Evolutionary conservation across 2,797 vertebrate genomes (phyloP), one percentile per base, ranked within the genome.

Genomic region (Catamblyrhynchus diadema): DNA sequence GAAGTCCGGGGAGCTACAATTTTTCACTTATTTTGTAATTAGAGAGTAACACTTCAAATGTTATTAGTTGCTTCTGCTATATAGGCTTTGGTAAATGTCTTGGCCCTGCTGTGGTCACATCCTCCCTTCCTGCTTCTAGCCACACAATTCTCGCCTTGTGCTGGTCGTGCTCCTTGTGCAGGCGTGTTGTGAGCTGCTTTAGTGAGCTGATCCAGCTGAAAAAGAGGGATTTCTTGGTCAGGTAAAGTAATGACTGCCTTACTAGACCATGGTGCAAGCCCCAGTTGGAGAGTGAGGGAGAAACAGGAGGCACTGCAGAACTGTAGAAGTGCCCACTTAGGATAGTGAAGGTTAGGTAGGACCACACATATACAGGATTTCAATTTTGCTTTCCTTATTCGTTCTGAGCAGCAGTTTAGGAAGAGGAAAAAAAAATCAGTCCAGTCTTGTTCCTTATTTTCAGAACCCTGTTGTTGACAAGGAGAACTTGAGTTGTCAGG

Each of bases 1-100:
- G 23, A 81, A 48, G 37, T 78, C 62, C 62, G 17, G 13, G 39
- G 42, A 87, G 54, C 69, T 87, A 3, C 72, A 16, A 22, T 86
- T 92, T 91, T 78, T 77, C 56, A 20, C 53, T 82, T 41, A 44
- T 30, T 82, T 87, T 93, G n/a, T 91, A 88, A 65, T 81, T 83
- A 61, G 21, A 62, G 69, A 77, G 39, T 44, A 74, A 47, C 3
- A 12, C 50, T 96, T 92, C 27, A 56, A 12, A 60, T 79, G 21
- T 86, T 69, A 60, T 23, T 35, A 73, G 39, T 32, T 92, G 62
- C 50, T 92, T 82, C 23, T 87, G 75, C 61, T 74, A 0, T 65
- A 41, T 10, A 67, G 48, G 33, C 57, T 86, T 88, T 6, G 33
- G 65, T 59, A 59, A 67, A 48, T 77, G 57, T 81, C 69, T 83